phyloP scores from a whole-genome alignment of 2,888 invertebrate species.

The Dynastes grantii region DNA sequence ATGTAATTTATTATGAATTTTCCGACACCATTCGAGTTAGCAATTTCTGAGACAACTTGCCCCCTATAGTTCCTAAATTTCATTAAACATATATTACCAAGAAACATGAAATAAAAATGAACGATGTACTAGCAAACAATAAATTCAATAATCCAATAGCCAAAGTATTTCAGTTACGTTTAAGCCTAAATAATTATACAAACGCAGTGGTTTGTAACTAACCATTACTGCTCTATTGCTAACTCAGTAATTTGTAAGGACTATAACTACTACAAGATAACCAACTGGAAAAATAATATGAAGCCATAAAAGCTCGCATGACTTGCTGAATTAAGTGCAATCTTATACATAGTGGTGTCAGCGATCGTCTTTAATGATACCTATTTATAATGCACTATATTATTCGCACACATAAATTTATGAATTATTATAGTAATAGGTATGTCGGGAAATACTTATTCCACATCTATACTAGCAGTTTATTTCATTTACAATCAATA shows the following conservation, averaged over 20 bases:
- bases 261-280: slow-evolving; percentile 4
- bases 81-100: too few species aligned
- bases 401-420: background rate
- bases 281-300: slow-evolving; percentile 3
- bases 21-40: too few species aligned
- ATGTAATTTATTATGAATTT: too few species aligned
- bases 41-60: too few species aligned
- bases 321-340: slow-evolving; percentile 12
- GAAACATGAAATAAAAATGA: too few species aligned
- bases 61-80: too few species aligned
- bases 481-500: slow-evolving; percentile 18
- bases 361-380: slow-evolving; percentile 17
- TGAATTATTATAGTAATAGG: slow-evolving; percentile 22
- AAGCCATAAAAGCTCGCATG: slow-evolving; percentile 15
- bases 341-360: slow-evolving; percentile 12
- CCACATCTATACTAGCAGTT: slow-evolving; percentile 10
- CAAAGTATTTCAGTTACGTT: too few species aligned
- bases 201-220: background rate
- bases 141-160: too few species aligned
- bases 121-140: too few species aligned
- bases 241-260: background rate
- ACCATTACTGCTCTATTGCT: background rate
- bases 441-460: slow-evolving; percentile 11
- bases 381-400: slow-evolving; percentile 17
- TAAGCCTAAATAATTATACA: too few species aligned